phyloP scores from a whole-genome alignment of 2,888 invertebrate genomes.

The Pyrrhia umbra region DNA sequence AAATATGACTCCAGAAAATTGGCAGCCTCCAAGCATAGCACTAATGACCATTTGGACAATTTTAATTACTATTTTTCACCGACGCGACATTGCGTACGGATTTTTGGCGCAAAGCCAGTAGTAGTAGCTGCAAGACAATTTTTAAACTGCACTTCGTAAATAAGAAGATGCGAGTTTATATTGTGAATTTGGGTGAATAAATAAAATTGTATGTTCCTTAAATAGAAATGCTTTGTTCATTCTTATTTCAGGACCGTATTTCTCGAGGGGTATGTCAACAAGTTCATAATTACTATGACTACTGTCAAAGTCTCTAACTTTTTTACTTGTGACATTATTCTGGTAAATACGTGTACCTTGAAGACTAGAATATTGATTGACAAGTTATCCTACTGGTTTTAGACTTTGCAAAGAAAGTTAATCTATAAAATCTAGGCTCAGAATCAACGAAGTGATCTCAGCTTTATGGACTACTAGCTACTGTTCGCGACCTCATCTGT shows the following conservation, averaged over 20 bases:
- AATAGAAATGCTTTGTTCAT: constrained; percentile 13
- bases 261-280: background rate
- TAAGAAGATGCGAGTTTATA: constrained; percentile 17
- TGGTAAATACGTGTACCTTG: background rate
- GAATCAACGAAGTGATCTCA: background rate
- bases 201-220: constrained; percentile 3
- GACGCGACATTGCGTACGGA: constrained; percentile 21
- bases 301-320: no score
- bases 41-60: constrained; percentile 35
- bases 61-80: constrained; percentile 34
- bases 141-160: constrained; percentile 45
- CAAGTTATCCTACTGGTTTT: background rate
- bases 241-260: background rate
- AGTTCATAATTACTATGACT: no score
- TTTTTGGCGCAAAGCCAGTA: constrained; percentile 45
- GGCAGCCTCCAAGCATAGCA: background rate
- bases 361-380: background rate
- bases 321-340: background rate
- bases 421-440: background rate
- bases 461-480: no score
- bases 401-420: background rate
- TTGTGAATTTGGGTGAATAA: constrained; percentile 30
- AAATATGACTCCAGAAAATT: background rate
- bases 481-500: no score
- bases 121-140: constrained; percentile 27